Base-by-base conservation (phyloP, 2,113 vertebrate species). In the Scytalopus superciliaris region DNA sequence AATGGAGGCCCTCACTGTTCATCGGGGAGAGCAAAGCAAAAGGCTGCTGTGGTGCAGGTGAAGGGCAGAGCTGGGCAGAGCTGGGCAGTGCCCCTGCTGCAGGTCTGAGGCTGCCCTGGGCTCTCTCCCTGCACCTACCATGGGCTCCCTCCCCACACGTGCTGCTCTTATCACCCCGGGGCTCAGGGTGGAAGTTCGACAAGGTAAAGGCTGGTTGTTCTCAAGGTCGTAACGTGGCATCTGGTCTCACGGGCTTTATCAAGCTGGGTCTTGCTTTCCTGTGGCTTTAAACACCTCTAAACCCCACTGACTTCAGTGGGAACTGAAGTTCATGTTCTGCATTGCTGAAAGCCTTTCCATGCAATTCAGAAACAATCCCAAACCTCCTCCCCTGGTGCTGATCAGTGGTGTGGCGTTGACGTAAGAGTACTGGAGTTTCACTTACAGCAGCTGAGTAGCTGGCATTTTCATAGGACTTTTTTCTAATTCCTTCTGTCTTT, bases 361-460 rank as follows among this genome's bases (percentile, higher is more conserved):
- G 37, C 50, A 47, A 75, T 72, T 72, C 42, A 53, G 90, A 64
- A 73, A 14, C 78, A 85, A 7, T 59, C 53, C 78, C 78, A 85
- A 42, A 50, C 50, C 72, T 85, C 53, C 77, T 85, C 33, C 67
- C 33, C 39, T 53, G 45, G 63, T 76, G 87, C 63, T 74, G 72
- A 64, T 76, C 81, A 66, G 57, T 85, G 87, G 31, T 59, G 82
- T 87, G 42, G 80, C 35, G 52, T 76, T 90, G 91, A 90, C 1
- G 3, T 80, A 90, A 86, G 59, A 21, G 70, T 49, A 49, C 55
- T 73, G 75, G 70, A 91, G 91, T 91, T 93, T 83, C 78, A 40
- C 83, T 94, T 44, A 15, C 30, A 91, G 75, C 94, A 94, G 93
- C 66, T 93, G 94, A 80, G 33, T 77, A 68, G 64, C 66, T 94